phyloP scores from a whole-genome alignment of 2,113 vertebrate species.

The Ctenodactylus gundi region DNA sequence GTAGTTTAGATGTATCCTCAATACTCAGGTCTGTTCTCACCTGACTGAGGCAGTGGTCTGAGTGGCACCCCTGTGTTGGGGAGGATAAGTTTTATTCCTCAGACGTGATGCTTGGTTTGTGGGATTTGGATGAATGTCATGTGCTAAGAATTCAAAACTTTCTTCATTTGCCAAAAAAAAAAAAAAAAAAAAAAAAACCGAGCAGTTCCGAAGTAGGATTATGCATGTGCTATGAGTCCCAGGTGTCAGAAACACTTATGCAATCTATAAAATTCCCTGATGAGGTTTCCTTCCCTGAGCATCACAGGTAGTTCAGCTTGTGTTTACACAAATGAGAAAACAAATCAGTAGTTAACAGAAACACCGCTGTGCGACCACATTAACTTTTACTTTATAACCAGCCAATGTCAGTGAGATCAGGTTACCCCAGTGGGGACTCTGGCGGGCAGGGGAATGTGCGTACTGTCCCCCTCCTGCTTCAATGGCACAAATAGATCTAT shows the following conservation, averaged over 20 bases:
- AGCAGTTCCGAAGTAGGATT: neutral
- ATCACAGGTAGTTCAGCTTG: constrained; percentile 25
- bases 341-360: constrained; percentile 65
- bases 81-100: neutral
- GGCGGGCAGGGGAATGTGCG: neutral
- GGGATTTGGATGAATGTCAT: neutral
- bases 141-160: constrained; percentile 39
- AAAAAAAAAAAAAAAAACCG: neutral
- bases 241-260: constrained; percentile 43
- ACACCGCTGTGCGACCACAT: neutral
- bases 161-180: too few species aligned
- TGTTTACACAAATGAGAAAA: constrained; percentile 52
- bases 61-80: neutral
- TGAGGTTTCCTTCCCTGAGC: neutral
- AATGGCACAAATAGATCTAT: constrained; percentile 40
- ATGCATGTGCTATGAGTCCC: neutral
- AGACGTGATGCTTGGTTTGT: neutral
- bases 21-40: neutral
- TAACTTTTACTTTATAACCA: constrained; percentile 66
- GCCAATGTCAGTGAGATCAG: neutral
- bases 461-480: neutral
- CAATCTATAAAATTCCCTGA: constrained; percentile 58
- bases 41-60: neutral
- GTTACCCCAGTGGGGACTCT: constrained; percentile 32
- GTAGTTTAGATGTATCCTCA: neutral